These are phyloP conservation scores for Drosophila watanabei DNA, from an alignment of 1,140 invertebrate species.

Conservation along the genomic window DNA sequence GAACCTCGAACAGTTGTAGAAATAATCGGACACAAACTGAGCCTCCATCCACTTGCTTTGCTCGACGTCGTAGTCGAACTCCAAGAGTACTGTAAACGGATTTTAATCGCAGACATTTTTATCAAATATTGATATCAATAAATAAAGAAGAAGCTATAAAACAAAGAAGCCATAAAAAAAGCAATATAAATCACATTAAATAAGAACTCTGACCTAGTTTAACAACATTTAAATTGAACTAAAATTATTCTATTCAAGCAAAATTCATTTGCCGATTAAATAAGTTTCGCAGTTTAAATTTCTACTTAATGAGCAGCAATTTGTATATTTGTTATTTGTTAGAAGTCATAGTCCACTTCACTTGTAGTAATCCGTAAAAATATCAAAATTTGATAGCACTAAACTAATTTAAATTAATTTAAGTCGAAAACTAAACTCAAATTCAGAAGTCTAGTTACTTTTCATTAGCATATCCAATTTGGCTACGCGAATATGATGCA, in stretches of 20 bases:
- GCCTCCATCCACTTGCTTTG: slow-evolving; percentile 55
- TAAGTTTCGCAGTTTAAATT: neutral
- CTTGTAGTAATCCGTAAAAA: neutral
- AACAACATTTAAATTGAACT: neutral
- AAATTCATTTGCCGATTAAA: neutral
- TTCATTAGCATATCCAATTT: slow-evolving; percentile 29
- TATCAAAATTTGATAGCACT: neutral
- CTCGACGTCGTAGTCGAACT: neutral
- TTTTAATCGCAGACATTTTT: neutral
- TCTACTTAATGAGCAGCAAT: neutral
- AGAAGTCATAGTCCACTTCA: neutral
- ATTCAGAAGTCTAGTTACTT: slow-evolving; percentile 15
- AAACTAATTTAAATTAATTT: neutral
- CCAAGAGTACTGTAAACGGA: slow-evolving; percentile 8
- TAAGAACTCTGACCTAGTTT: neutral
- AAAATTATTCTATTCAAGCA: neutral
- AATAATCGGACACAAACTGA: slow-evolving; percentile 23
- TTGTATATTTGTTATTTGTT: slow-evolving; percentile 3
- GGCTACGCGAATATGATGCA: slow-evolving; percentile 51
- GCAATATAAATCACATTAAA: neutral
- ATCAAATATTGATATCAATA: neutral
- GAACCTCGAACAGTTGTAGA: slow-evolving; percentile 35
- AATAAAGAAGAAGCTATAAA: neutral
- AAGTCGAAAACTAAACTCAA: neutral
- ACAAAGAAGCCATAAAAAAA: neutral